These are phyloP conservation scores for Cochlearius cochlearius DNA, from an alignment of 2,113 vertebrate genomes.

Conservation along the genomic window DNA sequence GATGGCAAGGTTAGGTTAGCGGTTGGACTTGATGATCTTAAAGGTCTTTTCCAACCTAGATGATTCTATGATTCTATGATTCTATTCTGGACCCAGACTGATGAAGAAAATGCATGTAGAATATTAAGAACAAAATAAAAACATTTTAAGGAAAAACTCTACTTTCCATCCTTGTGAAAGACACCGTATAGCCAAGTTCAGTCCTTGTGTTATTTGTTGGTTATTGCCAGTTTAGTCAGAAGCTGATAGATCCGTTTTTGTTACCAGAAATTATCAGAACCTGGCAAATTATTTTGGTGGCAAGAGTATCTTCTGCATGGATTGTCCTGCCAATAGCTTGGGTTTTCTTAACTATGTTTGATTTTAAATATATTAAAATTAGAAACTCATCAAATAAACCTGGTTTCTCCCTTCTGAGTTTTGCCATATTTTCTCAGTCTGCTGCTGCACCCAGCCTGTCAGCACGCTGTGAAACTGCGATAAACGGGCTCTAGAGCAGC, in stretches of 20 bases:
- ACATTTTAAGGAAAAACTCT: neutral
- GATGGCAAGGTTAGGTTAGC: too few relatives aligned
- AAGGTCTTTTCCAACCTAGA: too few relatives aligned
- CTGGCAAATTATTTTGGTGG: neutral
- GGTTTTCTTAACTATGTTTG: neutral
- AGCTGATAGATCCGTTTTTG: neutral
- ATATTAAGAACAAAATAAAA: neutral
- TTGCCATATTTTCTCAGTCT: neutral
- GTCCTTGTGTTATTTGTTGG: neutral
- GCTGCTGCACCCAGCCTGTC: neutral
- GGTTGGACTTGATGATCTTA: too few relatives aligned
- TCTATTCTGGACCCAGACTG: neutral
- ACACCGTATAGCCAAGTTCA: neutral
- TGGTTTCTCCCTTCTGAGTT: neutral
- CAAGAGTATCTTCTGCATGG: neutral
- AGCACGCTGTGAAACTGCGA: accelerated
- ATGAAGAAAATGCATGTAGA: neutral
- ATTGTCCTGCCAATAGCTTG: neutral
- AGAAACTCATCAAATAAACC: neutral
- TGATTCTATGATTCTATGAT: too few relatives aligned
- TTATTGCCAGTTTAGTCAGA: neutral
- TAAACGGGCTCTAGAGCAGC: neutral
- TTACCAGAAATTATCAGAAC: neutral
- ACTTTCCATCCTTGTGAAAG: neutral
- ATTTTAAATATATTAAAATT: neutral